phyloP scores from a whole-genome alignment of 2,113 vertebrate genomes.

The Anolis sagrei region DNA sequence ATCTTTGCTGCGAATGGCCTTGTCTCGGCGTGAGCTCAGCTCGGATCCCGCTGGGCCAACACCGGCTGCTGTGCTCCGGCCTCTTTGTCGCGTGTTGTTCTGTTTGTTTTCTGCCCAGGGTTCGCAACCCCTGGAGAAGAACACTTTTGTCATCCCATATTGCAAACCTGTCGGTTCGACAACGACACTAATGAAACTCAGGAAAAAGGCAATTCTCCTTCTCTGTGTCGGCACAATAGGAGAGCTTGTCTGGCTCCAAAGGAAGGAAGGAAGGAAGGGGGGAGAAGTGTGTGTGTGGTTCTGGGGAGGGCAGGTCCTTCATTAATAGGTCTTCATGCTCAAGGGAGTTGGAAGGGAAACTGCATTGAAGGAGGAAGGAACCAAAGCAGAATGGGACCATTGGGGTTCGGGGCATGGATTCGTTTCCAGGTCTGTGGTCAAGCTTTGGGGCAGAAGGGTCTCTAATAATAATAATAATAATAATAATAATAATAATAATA shows the following conservation, averaged over 20 bases:
- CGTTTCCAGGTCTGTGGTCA: background rate
- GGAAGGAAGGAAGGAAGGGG: background rate
- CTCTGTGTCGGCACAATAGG: background rate
- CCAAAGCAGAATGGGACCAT: background rate
- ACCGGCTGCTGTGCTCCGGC: constrained; percentile 26
- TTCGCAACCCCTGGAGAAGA: background rate
- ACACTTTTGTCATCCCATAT: background rate
- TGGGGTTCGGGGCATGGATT: background rate
- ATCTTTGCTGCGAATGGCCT: constrained; percentile 8
- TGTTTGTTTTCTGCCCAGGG: background rate
- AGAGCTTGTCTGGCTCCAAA: background rate
- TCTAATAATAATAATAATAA: no score
- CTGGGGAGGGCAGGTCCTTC: background rate
- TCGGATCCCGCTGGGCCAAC: constrained; percentile 23
- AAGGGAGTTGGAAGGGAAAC: background rate
- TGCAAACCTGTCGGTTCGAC: background rate
- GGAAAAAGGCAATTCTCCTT: background rate
- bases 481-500: no score
- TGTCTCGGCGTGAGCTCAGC: constrained; percentile 31
- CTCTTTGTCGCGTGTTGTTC: constrained; percentile 39
- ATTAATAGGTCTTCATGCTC: background rate
- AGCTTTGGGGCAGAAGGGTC: background rate
- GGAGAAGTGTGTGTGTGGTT: no score
- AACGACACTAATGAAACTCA: background rate
- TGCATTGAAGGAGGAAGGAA: background rate